Evolutionary conservation across 2,113 vertebrate species (phyloP), one percentile per base, ranked within the genome.

Genomic region (Rhinogobius similis): DNA sequence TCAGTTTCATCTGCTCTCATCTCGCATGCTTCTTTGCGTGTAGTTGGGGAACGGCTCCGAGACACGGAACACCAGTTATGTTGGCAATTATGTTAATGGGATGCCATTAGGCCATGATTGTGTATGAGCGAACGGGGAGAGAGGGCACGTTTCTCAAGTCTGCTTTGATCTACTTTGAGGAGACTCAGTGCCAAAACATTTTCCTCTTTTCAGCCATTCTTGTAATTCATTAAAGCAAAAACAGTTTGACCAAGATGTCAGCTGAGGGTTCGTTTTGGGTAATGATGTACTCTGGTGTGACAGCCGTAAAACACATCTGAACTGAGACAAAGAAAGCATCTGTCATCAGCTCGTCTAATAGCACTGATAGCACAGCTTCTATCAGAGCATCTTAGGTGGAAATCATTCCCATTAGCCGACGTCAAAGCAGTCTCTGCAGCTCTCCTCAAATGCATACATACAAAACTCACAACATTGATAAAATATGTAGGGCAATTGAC

Each of bases 31-130:
- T 86, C 82, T 85, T 81, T 68, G 56, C 46, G 52, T 81, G 83
- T 95, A 94, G 94, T 93, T 93, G 93, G 93, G 93, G 93, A 96
- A 95, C 92, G 93, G 92, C 94, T 95, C 93, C 93, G 94, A 95
- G 95, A 96, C 94, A 96, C 92, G 94, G 95, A 96, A 96, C 95
- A 95, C 95, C 96, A 95, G 95, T 96, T 95, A 95, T 96, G 95
- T 94, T 95, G 96, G 96, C 96, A 96, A 96, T 98, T 97, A 97
- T 96, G 96, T 96, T 98, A 98, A 98, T 98, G 96, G 95, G 90
- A 95, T 95, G 95, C 95, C 95, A 98, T 98, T 97, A 98, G 96
- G 95, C 95, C 96, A 95, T 96, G 96, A 97, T 98, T 98, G 95
- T 95, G 91, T 95, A 97, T 96, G 96, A 98, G 96, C 93, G 94